Conservation (phyloP, 2,113 vertebrate species). For the Vidua chalybeata region DNA sequence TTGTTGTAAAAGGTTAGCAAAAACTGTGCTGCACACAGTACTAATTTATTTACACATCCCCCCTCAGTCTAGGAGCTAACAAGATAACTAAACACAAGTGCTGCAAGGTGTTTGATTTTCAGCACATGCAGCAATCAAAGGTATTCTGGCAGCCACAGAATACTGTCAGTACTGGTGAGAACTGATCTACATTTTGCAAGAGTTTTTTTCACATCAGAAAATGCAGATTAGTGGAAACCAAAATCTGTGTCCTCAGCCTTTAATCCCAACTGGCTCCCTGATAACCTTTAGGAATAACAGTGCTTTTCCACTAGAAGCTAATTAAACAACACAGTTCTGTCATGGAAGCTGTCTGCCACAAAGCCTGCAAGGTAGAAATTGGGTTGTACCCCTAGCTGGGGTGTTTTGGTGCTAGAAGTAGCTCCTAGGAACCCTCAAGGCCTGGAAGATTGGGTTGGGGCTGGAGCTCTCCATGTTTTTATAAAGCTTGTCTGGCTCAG, state of each 20-base stretch:
- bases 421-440: not conserved
- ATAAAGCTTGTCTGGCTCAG: not conserved
- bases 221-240: not conserved
- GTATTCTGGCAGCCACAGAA: not conserved
- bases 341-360: not conserved
- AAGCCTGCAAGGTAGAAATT: not conserved
- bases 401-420: not conserved
- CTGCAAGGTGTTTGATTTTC: not conserved
- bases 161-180: not conserved
- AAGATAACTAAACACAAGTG: accelerated
- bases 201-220: not conserved
- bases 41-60: accelerated
- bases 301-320: not conserved
- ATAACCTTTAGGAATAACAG: not conserved
- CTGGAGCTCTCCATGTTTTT: not conserved
- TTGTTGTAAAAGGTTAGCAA: not conserved
- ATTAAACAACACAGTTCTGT: accelerated
- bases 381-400: accelerated
- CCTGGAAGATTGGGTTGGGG: not conserved
- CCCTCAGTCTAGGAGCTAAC: not conserved
- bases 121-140: not conserved
- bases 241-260: not conserved
- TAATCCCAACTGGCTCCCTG: not conserved
- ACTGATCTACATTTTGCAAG: accelerated
- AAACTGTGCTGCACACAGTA: not conserved